Conservation (phyloP, 1,140 invertebrate species). For the Drosophila sproati region DNA sequence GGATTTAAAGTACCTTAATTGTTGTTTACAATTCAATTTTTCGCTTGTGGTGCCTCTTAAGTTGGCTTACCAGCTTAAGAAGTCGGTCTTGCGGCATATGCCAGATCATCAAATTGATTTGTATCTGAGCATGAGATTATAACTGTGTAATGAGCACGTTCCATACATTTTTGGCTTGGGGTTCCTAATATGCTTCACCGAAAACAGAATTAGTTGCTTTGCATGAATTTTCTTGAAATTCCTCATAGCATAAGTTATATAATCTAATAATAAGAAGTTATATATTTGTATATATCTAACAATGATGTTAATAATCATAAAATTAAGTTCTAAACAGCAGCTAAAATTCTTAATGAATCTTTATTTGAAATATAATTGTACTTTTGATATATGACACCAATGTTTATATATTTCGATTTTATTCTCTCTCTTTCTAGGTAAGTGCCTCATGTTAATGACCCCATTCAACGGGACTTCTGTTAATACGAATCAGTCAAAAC, state of each 20-base stretch:
- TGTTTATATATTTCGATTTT: conserved; percentile 12
- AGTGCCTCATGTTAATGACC: conserved; percentile 62
- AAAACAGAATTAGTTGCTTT: too few relatives aligned
- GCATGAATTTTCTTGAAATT: too few relatives aligned
- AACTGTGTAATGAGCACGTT: neutral
- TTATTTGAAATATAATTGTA: neutral
- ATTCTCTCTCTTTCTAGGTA: conserved; percentile 59
- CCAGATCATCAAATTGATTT: conserved; percentile 18
- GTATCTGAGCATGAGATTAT: conserved; percentile 17
- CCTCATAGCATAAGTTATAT: too few relatives aligned
- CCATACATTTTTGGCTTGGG: neutral
- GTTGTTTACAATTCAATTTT: conserved; percentile 72
- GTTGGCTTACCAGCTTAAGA: conserved; percentile 36
- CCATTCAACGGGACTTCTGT: conserved; percentile 7
- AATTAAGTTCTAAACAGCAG: too few relatives aligned
- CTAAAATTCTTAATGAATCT: too few relatives aligned
- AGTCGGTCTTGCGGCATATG: conserved; percentile 27
- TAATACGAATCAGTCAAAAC: conserved; percentile 24
- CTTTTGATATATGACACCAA: conserved; percentile 19
- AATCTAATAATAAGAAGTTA: neutral
- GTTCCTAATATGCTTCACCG: too few relatives aligned
- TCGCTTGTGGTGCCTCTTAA: neutral
- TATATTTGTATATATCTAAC: neutral
- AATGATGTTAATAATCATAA: too few relatives aligned
- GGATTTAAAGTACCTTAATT: conserved; percentile 60